These are phyloP conservation scores for Lampropteryx suffumata DNA, from an alignment of 2,888 invertebrate genomes.

Conservation along the genomic window DNA sequence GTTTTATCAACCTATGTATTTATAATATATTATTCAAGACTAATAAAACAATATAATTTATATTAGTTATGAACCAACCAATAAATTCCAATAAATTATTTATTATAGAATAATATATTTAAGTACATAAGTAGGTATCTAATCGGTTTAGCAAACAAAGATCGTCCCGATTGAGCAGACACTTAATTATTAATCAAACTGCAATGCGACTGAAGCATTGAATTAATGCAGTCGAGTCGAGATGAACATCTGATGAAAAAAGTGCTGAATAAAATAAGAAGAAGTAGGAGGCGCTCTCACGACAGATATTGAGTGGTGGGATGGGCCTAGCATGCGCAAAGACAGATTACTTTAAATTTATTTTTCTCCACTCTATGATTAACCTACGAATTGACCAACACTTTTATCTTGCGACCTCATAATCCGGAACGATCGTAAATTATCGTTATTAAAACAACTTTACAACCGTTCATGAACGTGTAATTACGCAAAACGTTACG, in stretches of 20 bases:
- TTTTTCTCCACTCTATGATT: slow-evolving; percentile 56
- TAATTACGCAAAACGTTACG: slow-evolving; percentile 83
- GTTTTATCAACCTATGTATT: no score
- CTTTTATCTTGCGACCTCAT: slow-evolving; percentile 72
- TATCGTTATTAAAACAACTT: slow-evolving; percentile 79
- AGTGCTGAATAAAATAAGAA: slow-evolving; percentile 77
- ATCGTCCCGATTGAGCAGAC: slow-evolving; percentile 9
- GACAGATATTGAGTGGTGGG: slow-evolving; percentile 83
- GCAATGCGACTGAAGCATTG: slow-evolving; percentile 68
- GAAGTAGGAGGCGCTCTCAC: slow-evolving; percentile 78
- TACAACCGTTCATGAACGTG: slow-evolving; percentile 69
- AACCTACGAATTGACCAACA: slow-evolving; percentile 64
- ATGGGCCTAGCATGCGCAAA: slow-evolving; percentile 81
- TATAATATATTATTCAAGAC: no score
- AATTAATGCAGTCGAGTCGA: slow-evolving; percentile 75
- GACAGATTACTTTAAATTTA: slow-evolving; percentile 65
- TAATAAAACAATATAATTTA: no score
- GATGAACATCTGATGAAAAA: slow-evolving; percentile 71
- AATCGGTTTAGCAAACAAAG: no score
- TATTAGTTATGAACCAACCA: no score
- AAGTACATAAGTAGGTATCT: no score
- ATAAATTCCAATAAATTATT: no score
- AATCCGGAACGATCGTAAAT: slow-evolving; percentile 68
- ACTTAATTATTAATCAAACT: slow-evolving; percentile 76
- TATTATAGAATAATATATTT: no score